Conservation (phyloP, 2,113 vertebrate species). For the Mohoua ochrocephala region DNA sequence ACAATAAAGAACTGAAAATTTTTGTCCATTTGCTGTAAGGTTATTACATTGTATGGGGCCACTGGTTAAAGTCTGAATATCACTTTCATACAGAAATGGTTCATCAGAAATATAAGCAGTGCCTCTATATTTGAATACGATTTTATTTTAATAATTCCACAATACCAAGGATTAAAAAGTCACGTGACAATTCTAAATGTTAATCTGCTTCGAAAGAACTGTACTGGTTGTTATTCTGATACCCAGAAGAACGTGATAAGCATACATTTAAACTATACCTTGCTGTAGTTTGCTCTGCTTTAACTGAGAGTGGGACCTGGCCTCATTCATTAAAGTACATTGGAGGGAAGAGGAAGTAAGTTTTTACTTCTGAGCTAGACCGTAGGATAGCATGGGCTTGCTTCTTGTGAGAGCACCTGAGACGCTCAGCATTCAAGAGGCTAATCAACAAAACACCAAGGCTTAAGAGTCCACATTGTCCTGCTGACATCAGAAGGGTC, state of each 20-base stretch:
- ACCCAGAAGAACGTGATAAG: background rate
- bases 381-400: background rate
- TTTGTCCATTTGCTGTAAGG: background rate
- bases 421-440: background rate
- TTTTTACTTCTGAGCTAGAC: background rate
- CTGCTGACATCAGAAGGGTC: background rate
- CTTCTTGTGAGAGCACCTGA: background rate
- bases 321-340: background rate
- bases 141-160: background rate
- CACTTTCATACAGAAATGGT: background rate
- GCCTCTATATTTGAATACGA: background rate
- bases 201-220: background rate
- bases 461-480: background rate
- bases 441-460: background rate
- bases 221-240: background rate
- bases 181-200: background rate
- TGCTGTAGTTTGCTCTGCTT: background rate
- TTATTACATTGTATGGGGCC: background rate
- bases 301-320: background rate
- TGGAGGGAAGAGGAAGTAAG: background rate
- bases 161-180: background rate
- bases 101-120: background rate
- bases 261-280: background rate
- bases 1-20: background rate
- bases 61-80: background rate